A percentile compares a stretch with the other conserved stretches of the same genome.
Conservation (phyloP, 2,888 invertebrate genomes). For the Amphiduros pacificus region DNA sequence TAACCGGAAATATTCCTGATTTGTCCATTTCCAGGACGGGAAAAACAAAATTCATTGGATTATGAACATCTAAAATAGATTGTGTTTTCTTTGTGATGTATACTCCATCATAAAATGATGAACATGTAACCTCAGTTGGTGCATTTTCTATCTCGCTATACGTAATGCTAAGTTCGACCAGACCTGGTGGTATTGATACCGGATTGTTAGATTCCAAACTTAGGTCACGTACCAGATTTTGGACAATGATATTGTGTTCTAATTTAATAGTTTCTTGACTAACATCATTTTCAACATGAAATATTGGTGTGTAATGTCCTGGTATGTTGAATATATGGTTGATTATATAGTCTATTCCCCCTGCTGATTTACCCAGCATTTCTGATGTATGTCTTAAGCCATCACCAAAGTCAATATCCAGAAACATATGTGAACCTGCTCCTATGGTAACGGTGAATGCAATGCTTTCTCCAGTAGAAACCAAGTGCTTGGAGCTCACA, state of each 20-base stretch:
- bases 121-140: slow-evolving; percentile 1
- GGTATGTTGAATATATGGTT: background rate
- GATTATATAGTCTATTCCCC: too few relatives aligned
- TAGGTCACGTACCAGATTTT: background rate
- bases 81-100: background rate
- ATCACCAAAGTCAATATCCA: background rate
- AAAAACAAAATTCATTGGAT: background rate
- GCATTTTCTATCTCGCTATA: background rate
- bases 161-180: background rate
- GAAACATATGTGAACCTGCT: background rate
- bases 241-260: background rate
- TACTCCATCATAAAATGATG: background rate
- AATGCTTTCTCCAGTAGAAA: background rate
- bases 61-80: background rate
- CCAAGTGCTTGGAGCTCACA: background rate
- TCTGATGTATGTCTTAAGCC: background rate
- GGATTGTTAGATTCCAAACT: background rate
- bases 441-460: background rate
- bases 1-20: background rate
- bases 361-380: background rate
- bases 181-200: background rate
- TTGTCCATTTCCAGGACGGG: background rate
- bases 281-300: background rate
- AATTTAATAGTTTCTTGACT: background rate
- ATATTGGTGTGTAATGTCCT: background rate